Conservation (phyloP, 2,888 invertebrate genomes). For the Odontocolon sp. region DNA sequence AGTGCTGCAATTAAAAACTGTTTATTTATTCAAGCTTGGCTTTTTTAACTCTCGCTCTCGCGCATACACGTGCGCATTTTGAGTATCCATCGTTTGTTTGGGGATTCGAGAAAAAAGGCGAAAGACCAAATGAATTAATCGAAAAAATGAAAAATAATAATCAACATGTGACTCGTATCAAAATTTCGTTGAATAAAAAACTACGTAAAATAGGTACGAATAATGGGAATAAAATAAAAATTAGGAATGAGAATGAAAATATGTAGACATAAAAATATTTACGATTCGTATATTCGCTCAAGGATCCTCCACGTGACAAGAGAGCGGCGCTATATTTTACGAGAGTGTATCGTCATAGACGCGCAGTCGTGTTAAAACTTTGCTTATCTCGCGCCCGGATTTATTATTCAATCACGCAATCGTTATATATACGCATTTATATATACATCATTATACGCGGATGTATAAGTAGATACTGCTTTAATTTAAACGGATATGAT, state of each 20-base stretch:
- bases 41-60: constrained; percentile 77
- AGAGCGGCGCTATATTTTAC: constrained; percentile 35
- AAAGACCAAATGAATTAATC: constrained; percentile 33
- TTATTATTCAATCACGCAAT: constrained; percentile 78
- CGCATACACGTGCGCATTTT: no score
- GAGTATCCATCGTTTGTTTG: constrained; percentile 30
- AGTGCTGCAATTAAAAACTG: constrained; percentile 80
- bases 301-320: constrained; percentile 23
- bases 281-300: constrained; percentile 19
- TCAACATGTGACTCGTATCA: no score
- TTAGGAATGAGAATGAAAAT: constrained; percentile 40
- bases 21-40: constrained; percentile 80
- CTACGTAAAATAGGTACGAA: constrained; percentile 9
- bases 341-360: constrained; percentile 40
- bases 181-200: no score
- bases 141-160: constrained; percentile 28
- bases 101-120: constrained; percentile 43
- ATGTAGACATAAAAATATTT: constrained; percentile 20
- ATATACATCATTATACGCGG: constrained; percentile 43
- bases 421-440: constrained; percentile 47
- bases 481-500: constrained; percentile 34
- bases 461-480: constrained; percentile 20
- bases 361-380: constrained; percentile 46
- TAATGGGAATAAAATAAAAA: constrained; percentile 38
- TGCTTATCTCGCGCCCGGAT: constrained; percentile 73